Conservation (phyloP, 2,113 vertebrate species). For the Strix uralensis region DNA sequence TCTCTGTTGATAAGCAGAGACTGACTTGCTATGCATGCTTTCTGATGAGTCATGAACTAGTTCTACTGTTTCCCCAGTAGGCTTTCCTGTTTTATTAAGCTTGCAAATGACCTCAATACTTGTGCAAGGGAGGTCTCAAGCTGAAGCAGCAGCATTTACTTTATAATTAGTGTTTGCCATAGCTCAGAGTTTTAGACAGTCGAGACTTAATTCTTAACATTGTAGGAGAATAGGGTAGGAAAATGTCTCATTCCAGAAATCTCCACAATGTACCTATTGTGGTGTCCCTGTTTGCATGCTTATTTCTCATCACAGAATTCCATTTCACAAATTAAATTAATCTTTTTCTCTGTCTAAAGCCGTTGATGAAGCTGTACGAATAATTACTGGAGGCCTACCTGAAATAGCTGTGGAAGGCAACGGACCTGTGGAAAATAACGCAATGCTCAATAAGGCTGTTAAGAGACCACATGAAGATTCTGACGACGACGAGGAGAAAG, state of each 20-base stretch:
- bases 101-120: neutral
- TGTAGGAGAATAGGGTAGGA: neutral
- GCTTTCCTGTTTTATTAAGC: neutral
- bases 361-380: constrained; percentile 91
- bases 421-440: constrained; percentile 89
- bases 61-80: neutral
- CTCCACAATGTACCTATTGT: fast-evolving
- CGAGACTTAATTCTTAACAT: fast-evolving
- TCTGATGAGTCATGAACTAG: neutral
- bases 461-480: constrained; percentile 97
- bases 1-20: neutral
- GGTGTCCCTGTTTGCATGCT: neutral
- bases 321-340: neutral
- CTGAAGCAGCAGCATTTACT: neutral
- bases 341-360: constrained; percentile 65
- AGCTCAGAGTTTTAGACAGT: neutral
- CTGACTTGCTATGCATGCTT: neutral
- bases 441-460: constrained; percentile 85
- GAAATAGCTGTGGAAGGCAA: constrained; percentile 90
- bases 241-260: neutral
- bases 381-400: constrained; percentile 89
- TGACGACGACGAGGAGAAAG: constrained; percentile 97
- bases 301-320: neutral
- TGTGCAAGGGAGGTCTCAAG: neutral
- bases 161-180: neutral